A percentile compares a stretch with the other conserved stretches of the same genome.
Evolutionary conservation across 2,888 invertebrate species (phyloP).

Genomic region (Acleris sparsana): DNA sequence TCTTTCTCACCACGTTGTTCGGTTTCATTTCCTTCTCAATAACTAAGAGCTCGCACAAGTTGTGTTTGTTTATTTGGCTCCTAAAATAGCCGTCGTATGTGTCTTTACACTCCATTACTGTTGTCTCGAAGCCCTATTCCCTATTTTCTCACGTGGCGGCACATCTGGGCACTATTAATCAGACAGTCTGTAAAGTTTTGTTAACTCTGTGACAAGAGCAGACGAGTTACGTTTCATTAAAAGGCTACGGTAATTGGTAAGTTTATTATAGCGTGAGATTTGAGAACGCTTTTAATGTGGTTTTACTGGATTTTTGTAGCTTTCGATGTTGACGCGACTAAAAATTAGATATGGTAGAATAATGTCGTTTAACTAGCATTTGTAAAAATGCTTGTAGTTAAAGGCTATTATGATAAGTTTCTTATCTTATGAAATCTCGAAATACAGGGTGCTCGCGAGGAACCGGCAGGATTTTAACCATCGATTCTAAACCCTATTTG

Average conservation of each 20-base stretch:
- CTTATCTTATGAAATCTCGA: no score
- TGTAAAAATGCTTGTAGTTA: neutral
- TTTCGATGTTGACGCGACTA: neutral
- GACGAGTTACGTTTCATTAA: constrained; percentile 3
- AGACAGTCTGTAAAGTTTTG: constrained; percentile 41
- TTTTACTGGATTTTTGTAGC: neutral
- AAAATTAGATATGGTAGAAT: no score
- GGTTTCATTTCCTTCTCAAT: constrained; percentile 12
- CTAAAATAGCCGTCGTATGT: constrained; percentile 43
- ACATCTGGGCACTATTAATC: constrained; percentile 75
- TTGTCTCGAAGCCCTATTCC: constrained; percentile 53
- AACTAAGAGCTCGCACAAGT: constrained; percentile 4
- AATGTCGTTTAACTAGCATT: no score
- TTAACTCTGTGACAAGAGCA: constrained; percentile 31
- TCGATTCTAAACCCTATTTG: no score
- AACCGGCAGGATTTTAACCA: no score
- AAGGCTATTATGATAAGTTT: no score
- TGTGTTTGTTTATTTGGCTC: constrained; percentile 30
- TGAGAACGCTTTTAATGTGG: neutral
- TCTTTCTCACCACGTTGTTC: neutral
- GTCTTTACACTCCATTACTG: constrained; percentile 51
- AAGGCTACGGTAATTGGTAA: constrained; percentile 25
- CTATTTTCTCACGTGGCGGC: constrained; percentile 70
- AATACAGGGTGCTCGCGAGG: no score
- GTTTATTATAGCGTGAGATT: constrained; percentile 19